Conservation (phyloP, 2,888 invertebrate species). For the Brenthis ino region DNA sequence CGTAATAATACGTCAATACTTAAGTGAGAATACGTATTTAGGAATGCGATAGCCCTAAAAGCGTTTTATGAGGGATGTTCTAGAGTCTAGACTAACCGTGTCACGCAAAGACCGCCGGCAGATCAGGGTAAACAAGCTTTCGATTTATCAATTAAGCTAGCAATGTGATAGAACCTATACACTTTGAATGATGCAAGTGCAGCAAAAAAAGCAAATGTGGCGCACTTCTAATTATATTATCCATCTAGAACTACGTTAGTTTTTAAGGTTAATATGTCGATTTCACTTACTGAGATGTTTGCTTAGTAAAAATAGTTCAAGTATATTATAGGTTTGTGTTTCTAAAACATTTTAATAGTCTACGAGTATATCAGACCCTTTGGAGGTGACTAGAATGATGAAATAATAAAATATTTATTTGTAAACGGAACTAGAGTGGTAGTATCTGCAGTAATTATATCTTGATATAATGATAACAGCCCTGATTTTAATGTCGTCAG, state of each 20-base stretch:
- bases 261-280: constrained; percentile 21
- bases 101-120: constrained; percentile 53
- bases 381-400: too few relatives aligned
- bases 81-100: constrained; percentile 50
- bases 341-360: too few relatives aligned
- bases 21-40: neutral
- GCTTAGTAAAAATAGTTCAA: constrained; percentile 1
- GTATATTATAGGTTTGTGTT: neutral
- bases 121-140: constrained; percentile 47
- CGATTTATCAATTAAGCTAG: constrained; percentile 39
- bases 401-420: too few relatives aligned
- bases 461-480: neutral
- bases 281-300: constrained; percentile 11
- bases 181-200: constrained; percentile 10
- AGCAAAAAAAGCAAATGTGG: constrained; percentile 11
- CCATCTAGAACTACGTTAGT: constrained; percentile 2
- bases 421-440: too few relatives aligned
- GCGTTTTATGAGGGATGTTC: constrained; percentile 38
- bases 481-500: neutral
- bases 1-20: too few relatives aligned
- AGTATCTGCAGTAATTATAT: too few relatives aligned
- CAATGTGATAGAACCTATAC: constrained; percentile 15
- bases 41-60: constrained; percentile 1
- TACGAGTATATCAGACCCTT: too few relatives aligned
- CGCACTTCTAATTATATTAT: constrained; percentile 18